Percentiles rank a stretch among this genome's conserved stretches.
Evolutionary conservation across 2,888 invertebrate species (phyloP).

Genomic region (Synanthedon vespiformis): DNA sequence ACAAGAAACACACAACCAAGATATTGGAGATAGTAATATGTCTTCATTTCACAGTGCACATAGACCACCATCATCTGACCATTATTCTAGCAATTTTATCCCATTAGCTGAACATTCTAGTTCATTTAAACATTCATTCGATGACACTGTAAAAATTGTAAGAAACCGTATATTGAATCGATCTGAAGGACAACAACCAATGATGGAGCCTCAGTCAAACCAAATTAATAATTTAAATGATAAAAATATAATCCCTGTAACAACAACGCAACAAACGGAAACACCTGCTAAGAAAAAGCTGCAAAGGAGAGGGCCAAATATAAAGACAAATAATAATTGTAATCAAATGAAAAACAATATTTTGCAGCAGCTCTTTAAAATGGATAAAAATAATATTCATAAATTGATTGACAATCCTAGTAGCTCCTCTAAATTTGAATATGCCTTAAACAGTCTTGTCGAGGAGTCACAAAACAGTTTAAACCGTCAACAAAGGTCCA

Average conservation of each 20-base stretch:
- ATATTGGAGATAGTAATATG: conserved; percentile 24
- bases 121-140: conserved; percentile 50
- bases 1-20: conserved; percentile 15
- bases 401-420: conserved; percentile 61
- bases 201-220: conserved; percentile 18
- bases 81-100: conserved; percentile 42
- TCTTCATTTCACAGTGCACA: conserved; percentile 41
- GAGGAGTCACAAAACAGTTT: conserved; percentile 63
- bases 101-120: conserved; percentile 41
- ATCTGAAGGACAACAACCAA: conserved; percentile 29
- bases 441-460: conserved; percentile 59
- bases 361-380: conserved; percentile 60
- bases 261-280: conserved; percentile 26
- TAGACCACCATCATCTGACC: conserved; percentile 58
- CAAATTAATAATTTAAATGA: conserved; percentile 10
- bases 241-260: conserved; percentile 9
- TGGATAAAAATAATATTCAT: conserved; percentile 62
- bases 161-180: conserved; percentile 43
- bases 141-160: conserved; percentile 59
- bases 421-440: conserved; percentile 64
- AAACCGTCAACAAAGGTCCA: conserved; percentile 52
- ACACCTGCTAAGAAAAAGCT: conserved; percentile 31
- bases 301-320: conserved; percentile 27
- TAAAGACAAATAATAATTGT: conserved; percentile 47
- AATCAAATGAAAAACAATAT: conserved; percentile 61